Evolutionary conservation across 2,888 invertebrate genomes (phyloP).

Genomic region (Eretmocerus hayati): DNA sequence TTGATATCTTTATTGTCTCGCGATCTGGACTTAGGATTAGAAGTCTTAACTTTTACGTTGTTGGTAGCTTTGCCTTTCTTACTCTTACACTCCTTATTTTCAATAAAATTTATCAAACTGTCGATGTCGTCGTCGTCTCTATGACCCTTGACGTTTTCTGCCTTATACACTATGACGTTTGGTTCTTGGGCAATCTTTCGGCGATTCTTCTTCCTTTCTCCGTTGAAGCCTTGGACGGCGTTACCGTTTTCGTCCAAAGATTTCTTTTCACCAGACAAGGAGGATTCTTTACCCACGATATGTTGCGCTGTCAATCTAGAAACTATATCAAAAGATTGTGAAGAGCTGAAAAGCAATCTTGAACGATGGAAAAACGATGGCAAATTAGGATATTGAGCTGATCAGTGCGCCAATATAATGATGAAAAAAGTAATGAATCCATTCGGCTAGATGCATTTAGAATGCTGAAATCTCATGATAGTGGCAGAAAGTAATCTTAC

Average conservation of each 20-base stretch:
- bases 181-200: constrained; percentile 42
- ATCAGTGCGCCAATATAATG: too few species aligned
- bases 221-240: constrained; percentile 52
- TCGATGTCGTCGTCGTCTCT: constrained; percentile 72
- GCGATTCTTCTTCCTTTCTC: constrained; percentile 38
- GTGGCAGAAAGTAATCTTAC: constrained; percentile 30
- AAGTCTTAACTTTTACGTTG: constrained; percentile 38
- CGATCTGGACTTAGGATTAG: constrained; percentile 40
- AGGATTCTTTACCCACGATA: constrained; percentile 31
- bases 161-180: constrained; percentile 45
- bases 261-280: constrained; percentile 50
- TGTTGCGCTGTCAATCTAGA: constrained; percentile 35
- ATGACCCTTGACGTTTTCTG: constrained; percentile 67
- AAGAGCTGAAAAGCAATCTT: not conserved
- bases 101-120: constrained; percentile 70
- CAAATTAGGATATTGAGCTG: not conserved
- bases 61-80: constrained; percentile 41
- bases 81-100: constrained; percentile 50
- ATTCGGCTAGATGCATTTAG: too few species aligned
- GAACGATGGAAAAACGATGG: not conserved
- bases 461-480: too few species aligned
- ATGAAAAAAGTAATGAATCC: constrained; percentile 1
- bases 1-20: constrained; percentile 47
- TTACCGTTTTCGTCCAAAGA: constrained; percentile 77
- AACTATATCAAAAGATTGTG: constrained; percentile 22